Base-by-base conservation (phyloP, 2,113 vertebrate genomes). In the Nipponia nippon region DNA sequence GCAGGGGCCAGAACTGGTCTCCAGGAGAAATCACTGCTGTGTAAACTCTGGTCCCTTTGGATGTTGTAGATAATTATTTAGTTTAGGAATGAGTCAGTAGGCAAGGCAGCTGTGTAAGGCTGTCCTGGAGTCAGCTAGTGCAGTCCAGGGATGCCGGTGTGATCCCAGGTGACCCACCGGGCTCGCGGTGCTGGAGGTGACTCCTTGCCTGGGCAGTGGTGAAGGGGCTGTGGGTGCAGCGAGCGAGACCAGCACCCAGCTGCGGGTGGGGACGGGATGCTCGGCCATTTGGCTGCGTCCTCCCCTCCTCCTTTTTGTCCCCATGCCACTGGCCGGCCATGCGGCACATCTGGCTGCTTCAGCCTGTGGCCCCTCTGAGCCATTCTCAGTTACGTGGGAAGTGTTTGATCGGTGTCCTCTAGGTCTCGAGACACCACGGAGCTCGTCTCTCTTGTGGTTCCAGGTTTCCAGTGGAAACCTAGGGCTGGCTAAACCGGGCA, bases 301-400 rank as follows among this genome's bases (percentile, higher is more conserved):
- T n/a, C 18, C 3, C 14, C 13, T 0, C 5, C n/a, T 30, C 25
- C 32, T 20, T 36, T 12, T 13, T n/a, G 18, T 49, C 59, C 67
- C 59, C 21, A 0, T 34, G 18, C 66, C 70, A 44, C 61, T 7
- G 47, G 36, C 63, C 40, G 81, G 9, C 29, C 36, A 0, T 0
- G 6, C 1, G 2, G 77, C 78, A 22, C 17, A 13, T 47, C 50
- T 50, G 40, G 32, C 79, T 3, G 14, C 36, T 38, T 7, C 79
- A 29, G 36, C 44, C 27, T 16, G 19, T 4, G 81, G 65, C 76
- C 13, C 7, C 72, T 19, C 80, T 2, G 36, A 69, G 84, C 84
- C 2, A 0, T n/a, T 71, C 52, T 13, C 63, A 1, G 13, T 11
- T 16, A 27, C 21, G 1, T 7, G 55, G 65, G 59, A 19, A 3